Evolutionary conservation across 2,797 vertebrate genomes (phyloP), one percentile per base, ranked within the genome.

Genomic region (Urosaurus nigricauda): DNA sequence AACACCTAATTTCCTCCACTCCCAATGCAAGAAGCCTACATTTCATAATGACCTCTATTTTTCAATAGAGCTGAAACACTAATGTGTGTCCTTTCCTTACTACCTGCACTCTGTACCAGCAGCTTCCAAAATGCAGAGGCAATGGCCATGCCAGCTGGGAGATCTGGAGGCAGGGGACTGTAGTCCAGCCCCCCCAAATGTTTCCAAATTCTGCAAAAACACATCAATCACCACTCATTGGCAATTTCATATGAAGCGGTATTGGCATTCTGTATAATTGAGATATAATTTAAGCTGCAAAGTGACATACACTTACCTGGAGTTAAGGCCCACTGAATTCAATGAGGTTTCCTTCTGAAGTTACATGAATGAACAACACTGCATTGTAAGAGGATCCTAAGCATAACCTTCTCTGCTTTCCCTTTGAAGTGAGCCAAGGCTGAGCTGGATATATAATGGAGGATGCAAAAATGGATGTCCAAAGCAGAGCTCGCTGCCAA

Each of bases 21-120:
- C 40, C 82, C 56, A 63, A 77, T 51, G 7, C 75, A 80, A 73
- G 26, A 74, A 70, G 19, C 82, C 82, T 84, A 75, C 19, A 87
- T 80, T 84, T 87, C 68, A n/a, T 74, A 8, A 53, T 68, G 29
- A 63, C 82, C 89, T 79, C 47, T 68, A 74, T 73, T 87, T 90
- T 87, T 78, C 51, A 75, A 32, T 60, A 79, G 56, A 85, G 75
- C 78, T 47, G 77, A 79, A 79, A 60, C 51, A 79, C 35, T 37
- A 68, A 77, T 37, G 13, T 68, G 24, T 7, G 47, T 88, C 37
- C 58, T 79, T 73, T 79, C 26, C 35, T 71, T 70, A 24, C 19
- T 60, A 17, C 26, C 26, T 79, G 35, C 19, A 8, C 5, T 78
- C 6, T 32, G 47, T 35, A 60, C 37, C 8, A 35, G 7, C 13